Evolutionary conservation across 2,113 vertebrate genomes (phyloP).

Genomic region (Panthera tigris): DNA sequence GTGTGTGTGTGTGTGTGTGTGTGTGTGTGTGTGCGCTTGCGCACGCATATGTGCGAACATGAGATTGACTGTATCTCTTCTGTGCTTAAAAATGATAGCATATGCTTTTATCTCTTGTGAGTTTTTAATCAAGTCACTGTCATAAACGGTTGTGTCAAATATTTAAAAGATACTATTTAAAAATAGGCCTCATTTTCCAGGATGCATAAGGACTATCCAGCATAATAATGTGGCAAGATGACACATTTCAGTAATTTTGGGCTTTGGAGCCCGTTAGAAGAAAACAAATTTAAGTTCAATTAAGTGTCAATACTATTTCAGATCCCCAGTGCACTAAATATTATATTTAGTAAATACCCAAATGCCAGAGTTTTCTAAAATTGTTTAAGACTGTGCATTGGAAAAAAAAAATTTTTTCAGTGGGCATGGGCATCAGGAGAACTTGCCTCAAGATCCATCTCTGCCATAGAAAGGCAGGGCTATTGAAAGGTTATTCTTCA

Average conservation of each 20-base stretch:
- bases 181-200: neutral
- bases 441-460: neutral
- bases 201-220: neutral
- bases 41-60: neutral
- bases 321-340: neutral
- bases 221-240: neutral
- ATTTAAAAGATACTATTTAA: constrained; percentile 21
- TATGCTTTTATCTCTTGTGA: constrained; percentile 53
- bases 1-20: neutral
- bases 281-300: neutral
- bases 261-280: neutral
- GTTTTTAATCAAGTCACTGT: constrained; percentile 44
- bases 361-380: neutral
- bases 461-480: neutral
- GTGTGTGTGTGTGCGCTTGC: neutral
- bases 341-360: constrained; percentile 1
- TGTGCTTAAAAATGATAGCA: constrained; percentile 50
- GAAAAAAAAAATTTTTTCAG: neutral
- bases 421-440: neutral
- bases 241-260: neutral
- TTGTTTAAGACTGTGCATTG: neutral
- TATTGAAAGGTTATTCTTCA: neutral
- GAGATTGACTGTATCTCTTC: neutral
- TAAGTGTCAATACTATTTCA: neutral
- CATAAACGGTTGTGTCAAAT: neutral